Evolutionary conservation across 2,113 vertebrate genomes (phyloP), one percentile per base, ranked within the genome.

Genomic region (Microtus montanus): DNA sequence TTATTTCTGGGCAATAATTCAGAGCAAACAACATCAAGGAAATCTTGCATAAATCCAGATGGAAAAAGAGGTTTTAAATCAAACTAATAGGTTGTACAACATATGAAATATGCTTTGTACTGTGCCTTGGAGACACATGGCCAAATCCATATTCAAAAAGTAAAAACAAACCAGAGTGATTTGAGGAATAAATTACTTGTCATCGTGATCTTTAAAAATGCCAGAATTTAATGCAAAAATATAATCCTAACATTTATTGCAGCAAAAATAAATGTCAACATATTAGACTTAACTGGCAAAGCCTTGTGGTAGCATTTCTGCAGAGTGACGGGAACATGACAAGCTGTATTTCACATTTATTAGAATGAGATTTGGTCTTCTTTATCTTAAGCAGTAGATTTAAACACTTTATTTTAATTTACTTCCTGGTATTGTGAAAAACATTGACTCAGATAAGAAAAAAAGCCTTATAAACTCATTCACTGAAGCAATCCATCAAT

Each of bases 241-340:
- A 98, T 98, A 98, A 98, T 98, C 98, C 98, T 98, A 98, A 98
- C 98, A 98, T 98, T 98, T 98, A 98, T 98, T 98, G 98, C 98
- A 97, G 98, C 97, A 98, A 98, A 98, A 98, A 98, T 98, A 98
- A 98, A 98, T 98, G 98, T 98, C 98, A 98, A 98, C 98, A 98
- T 98, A 98, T 98, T 98, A 98, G 98, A 98, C 98, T 98, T 98
- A 98, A 98, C 98, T 97, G 98, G 97, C 95, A 96, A 98, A 98
- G 98, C 97, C 97, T 98, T 96, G 98, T 98, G 98, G 97, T 98
- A 98, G 98, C 98, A 97, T 98, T 98, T 98, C 98, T 98, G 95
- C 91, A 94, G 98, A 98, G 97, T 98, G 98, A 98, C 98, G 98
- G 89, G 96, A 98, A 98, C 97, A 98, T 98, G 98, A 98, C 98